These are phyloP conservation scores for Drosophila meridionalis DNA, from an alignment of 2,888 invertebrate genomes.

Conservation along the genomic window DNA sequence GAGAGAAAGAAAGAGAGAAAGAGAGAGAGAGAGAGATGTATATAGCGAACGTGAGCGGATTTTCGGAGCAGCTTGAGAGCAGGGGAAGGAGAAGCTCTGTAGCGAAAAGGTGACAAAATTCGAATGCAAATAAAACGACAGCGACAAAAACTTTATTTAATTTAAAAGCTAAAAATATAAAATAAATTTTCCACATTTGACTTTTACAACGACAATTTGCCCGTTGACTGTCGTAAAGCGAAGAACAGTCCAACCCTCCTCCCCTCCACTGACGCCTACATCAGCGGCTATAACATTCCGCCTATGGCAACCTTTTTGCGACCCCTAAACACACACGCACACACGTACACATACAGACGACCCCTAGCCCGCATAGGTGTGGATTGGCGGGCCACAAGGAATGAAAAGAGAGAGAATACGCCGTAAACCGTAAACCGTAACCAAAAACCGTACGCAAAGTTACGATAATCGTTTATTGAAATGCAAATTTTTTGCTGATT, in stretches of 20 bases:
- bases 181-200: conserved; percentile 79
- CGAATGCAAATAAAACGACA: conserved; percentile 70
- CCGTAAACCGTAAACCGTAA: conserved; percentile 68
- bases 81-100: background rate
- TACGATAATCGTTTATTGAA: conserved; percentile 84
- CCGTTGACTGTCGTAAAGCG: conserved; percentile 71
- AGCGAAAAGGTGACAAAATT: conserved; percentile 63
- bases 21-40: background rate
- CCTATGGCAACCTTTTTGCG: conserved; percentile 58
- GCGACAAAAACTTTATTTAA: conserved; percentile 77
- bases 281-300: conserved; percentile 25
- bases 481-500: conserved; percentile 85
- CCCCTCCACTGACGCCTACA: background rate
- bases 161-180: conserved; percentile 77
- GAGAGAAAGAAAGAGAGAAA: conserved; percentile 4
- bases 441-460: conserved; percentile 79
- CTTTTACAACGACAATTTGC: conserved; percentile 78
- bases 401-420: conserved; percentile 20
- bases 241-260: background rate
- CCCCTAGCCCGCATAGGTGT: conserved; percentile 41
- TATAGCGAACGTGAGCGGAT: conserved; percentile 59
- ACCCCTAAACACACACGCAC: conserved; percentile 39
- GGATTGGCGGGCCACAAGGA: conserved; percentile 10
- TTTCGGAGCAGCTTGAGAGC: conserved; percentile 41
- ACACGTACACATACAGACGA: conserved; percentile 44